A percentile compares a stretch with the other conserved stretches of the same genome.
phyloP scores from a whole-genome alignment of 2,888 invertebrate genomes.

The Drosophila kokeensis region DNA sequence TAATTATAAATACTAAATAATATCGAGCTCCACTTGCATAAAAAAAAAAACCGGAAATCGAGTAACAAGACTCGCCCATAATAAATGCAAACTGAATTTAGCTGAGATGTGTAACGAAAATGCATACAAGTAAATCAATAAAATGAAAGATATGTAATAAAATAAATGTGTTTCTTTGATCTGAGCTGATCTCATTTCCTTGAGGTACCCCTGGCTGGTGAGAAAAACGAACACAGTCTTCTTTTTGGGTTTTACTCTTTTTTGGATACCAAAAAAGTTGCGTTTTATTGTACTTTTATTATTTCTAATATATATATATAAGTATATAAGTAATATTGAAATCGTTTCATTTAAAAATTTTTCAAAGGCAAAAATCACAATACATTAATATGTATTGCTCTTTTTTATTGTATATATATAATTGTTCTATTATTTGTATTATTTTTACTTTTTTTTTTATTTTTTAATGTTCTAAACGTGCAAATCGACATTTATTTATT shows the following conservation, averaged over 20 bases:
- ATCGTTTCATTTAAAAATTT: slow-evolving; percentile 66
- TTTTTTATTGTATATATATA: not conserved
- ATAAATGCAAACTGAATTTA: slow-evolving; percentile 67
- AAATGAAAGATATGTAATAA: slow-evolving; percentile 74
- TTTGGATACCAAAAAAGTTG: slow-evolving; percentile 76
- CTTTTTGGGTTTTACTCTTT: slow-evolving; percentile 62
- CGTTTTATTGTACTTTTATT: slow-evolving; percentile 66
- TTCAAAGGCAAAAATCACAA: slow-evolving; percentile 74
- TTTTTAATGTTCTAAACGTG: not conserved
- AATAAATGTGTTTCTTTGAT: slow-evolving; percentile 3
- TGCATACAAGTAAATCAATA: slow-evolving; percentile 69
- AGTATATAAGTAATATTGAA: slow-evolving; percentile 61
- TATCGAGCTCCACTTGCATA: slow-evolving; percentile 17
- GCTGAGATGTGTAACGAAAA: slow-evolving; percentile 73
- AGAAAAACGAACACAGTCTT: not conserved
- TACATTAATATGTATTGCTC: slow-evolving; percentile 16
- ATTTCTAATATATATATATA: slow-evolving; percentile 51
- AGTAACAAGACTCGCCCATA: slow-evolving; percentile 25
- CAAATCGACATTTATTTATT: not conserved
- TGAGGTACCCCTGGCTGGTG: not conserved
- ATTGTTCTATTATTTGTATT: not conserved
- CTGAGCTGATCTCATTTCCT: not conserved
- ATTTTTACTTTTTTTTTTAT: too few relatives aligned
- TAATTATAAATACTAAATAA: slow-evolving; percentile 56
- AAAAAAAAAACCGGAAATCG: slow-evolving; percentile 23